These are phyloP conservation scores for Odontophorus gujanensis DNA, from an alignment of 2,113 vertebrate genomes.

Conservation along the genomic window DNA sequence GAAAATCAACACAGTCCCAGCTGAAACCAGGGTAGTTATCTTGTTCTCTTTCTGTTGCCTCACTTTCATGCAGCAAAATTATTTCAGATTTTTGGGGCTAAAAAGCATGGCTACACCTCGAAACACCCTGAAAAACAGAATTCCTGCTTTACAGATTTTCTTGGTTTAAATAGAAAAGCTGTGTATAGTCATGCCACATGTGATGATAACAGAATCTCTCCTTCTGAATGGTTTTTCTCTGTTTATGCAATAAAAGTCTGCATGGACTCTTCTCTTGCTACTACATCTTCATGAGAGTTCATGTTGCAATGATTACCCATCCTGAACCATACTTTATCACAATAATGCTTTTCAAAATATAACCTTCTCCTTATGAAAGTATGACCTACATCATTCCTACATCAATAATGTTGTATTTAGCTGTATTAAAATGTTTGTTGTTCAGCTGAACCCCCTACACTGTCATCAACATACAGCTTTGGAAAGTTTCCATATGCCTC, in stretches of 20 bases:
- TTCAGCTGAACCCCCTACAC: not conserved
- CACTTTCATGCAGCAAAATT: not conserved
- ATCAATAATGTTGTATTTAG: not conserved
- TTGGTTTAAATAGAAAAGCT: not conserved
- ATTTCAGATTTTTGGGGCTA: not conserved
- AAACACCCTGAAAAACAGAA: not conserved
- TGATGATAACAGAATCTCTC: not conserved
- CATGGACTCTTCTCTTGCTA: not conserved
- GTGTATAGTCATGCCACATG: not conserved
- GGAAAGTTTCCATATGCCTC: not conserved
- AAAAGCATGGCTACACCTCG: not conserved
- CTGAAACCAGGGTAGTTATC: not conserved
- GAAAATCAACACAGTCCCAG: not conserved
- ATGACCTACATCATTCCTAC: not conserved
- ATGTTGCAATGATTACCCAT: not conserved
- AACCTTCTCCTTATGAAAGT: not conserved
- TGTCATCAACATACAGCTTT: not conserved
- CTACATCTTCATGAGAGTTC: not conserved
- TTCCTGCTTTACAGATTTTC: not conserved
- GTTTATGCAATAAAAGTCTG: not conserved
- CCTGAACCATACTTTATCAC: not conserved
- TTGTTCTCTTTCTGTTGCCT: not conserved
- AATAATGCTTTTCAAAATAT: not conserved
- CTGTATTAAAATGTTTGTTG: not conserved
- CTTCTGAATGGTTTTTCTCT: not conserved